Evolutionary conservation across 2,797 vertebrate genomes (phyloP), one percentile per base, ranked within the genome.

Genomic region (Sebastolobus alascanus): DNA sequence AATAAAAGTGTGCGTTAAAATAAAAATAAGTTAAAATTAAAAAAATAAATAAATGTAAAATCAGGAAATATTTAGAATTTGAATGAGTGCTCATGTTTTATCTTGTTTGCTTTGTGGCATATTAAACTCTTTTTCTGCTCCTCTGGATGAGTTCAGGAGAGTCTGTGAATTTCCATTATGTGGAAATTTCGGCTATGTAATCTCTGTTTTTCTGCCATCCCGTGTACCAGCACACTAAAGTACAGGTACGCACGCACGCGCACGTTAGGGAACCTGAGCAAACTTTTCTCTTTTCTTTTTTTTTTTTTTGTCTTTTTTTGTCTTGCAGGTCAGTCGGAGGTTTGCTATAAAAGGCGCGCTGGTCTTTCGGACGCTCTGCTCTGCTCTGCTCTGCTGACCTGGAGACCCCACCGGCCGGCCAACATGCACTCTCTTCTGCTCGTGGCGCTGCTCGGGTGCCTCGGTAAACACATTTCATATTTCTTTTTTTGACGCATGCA

Each of bases 391-490:
- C 80, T 72, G 50, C 88, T 85, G 73, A 79, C 64, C 77, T 40
- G 79, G 52, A 91, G 71, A 89, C 80, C 37, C 33, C 25, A 1
- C 79, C 22, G n/a, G 1, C 79, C 10, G 27, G 67, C 86, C 87
- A 92, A 40, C 71, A 96, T 96, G 96, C 95, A 94, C 78, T 27
- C 77, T 88, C 77, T 94, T 12, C 69, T 94, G 70, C 50, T 92
- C 3, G 69, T 77, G 8, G 35, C 81, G 4, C 73, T 96, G 68
- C 78, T 96, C n/a, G 92, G 91, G 50, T 94, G 84, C 84, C 75
- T 96, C 8, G 94, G 96, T 96, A 95, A 95, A 77, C 10, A 56
- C 22, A 29, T 6, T 56, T 56, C 4, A 25, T 5, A 29, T 4
- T 18, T 46, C 40, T 52, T 50, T 18, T 50, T 38, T 13, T 7